Evolutionary conservation across 2,888 invertebrate genomes (phyloP), one percentile per base, ranked within the genome.

Genomic region (Athalia circularis): DNA sequence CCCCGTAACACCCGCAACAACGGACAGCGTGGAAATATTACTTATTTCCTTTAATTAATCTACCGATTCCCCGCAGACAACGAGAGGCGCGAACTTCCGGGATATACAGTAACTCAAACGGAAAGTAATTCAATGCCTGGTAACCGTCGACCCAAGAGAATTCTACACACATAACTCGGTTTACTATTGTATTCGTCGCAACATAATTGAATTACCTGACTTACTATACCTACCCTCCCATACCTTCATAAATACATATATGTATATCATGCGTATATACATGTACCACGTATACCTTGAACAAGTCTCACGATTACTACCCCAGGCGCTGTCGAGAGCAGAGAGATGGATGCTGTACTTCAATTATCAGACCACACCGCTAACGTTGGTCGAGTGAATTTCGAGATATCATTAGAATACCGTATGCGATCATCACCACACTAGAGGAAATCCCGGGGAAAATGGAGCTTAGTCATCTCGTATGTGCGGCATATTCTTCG

Each of bases 111-210:
- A 59, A 72, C 72, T 72, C 72, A 72, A 72, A 57, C 72, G 47
- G 59, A 72, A 59, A 72, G 72, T 72, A 72, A 72, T 72, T 72
- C 72, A 47, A 72, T 72, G 52, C 72, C 47, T 47, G 45, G 45
- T 72, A 45, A 15, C 70, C 47, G 59, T 47, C 3, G 6, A 47
- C 65, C 59, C 52, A 43, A 68, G 68, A 59, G 70, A 72, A 59
- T 72, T 52, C 59, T 72, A 59, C 52, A 59, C 29, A 29, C 57
- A 59, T 45, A 15, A 72, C 57, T 59, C 59, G 52, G 59, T 72
- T 29, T 72, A 59, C 57, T 59, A 59, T 72, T 72, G 72, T 72
- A 72, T 47, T 59, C 72, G 47, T 59, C 72, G 45, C 52, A 59
- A 45, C 57, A 47, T 72, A 59, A 72, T 72, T 57, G 72, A 72